Evolutionary conservation across 2,888 invertebrate genomes (phyloP).

Genomic region (Scrobipalpa costella): DNA sequence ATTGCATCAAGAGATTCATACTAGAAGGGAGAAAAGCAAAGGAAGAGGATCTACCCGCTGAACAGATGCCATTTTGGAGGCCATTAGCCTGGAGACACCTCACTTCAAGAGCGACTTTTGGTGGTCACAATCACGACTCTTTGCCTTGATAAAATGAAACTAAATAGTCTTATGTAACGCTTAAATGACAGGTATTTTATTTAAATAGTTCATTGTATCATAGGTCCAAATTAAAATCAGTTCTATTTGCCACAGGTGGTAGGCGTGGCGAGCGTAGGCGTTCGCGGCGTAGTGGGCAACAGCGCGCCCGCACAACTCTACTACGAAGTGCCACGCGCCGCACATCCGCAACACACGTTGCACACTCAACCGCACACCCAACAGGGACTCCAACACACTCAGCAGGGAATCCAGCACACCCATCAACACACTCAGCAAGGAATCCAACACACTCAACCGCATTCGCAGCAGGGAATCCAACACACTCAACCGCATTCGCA

Average conservation of each 20-base stretch:
- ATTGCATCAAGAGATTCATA: too few species aligned
- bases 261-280: conserved; percentile 65
- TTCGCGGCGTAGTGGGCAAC: conserved; percentile 67
- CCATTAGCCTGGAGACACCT: too few species aligned
- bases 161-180: too few species aligned
- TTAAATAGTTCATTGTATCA: neutral
- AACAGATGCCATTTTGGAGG: too few species aligned
- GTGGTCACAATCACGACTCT: too few species aligned
- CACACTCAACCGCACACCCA: conserved; percentile 27
- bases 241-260: conserved; percentile 52
- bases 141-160: too few species aligned
- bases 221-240: neutral
- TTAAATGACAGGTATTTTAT: too few species aligned
- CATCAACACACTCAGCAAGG: neutral
- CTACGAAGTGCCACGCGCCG: conserved; percentile 66
- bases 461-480: neutral
- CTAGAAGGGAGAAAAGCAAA: too few species aligned
- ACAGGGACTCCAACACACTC: conserved; percentile 12
- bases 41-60: too few species aligned
- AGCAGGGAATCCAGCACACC: neutral
- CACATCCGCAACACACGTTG: conserved; percentile 29
- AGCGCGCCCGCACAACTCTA: conserved; percentile 72
- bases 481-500: conserved; percentile 47
- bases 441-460: conserved; percentile 30
- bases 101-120: too few species aligned